Percentiles rank a stretch among this genome's conserved stretches.
Evolutionary conservation across 2,888 invertebrate genomes (phyloP).

Genomic region (Rapana venosa): DNA sequence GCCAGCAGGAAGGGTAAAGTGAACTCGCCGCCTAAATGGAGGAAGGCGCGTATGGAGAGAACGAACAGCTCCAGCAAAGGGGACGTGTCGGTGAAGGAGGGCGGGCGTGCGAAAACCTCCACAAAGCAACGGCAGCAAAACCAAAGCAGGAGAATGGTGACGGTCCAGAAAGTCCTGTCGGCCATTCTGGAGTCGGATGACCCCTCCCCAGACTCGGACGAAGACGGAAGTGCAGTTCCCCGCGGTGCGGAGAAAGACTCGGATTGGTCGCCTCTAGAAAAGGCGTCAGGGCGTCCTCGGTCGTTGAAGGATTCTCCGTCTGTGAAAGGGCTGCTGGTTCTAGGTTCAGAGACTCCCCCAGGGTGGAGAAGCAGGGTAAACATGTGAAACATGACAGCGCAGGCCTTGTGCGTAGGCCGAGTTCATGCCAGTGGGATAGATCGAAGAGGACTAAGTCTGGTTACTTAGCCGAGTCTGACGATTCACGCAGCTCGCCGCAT

Average conservation of each 20-base stretch:
- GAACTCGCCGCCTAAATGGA: slow-evolving; percentile 9
- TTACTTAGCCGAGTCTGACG: not conserved
- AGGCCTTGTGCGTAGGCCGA: not conserved
- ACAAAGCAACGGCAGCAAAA: not conserved
- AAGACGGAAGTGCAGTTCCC: not conserved
- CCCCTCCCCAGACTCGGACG: not conserved
- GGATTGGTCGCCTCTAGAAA: not conserved
- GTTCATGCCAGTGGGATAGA: not conserved
- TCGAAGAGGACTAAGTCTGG: not conserved
- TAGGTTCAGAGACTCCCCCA: not conserved
- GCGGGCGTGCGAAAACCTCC: not conserved
- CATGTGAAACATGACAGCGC: not conserved
- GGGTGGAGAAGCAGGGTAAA: not conserved
- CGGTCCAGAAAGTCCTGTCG: not conserved
- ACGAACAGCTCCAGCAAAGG: not conserved
- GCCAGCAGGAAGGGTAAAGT: not conserved
- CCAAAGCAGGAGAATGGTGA: not conserved
- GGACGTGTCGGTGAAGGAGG: not conserved
- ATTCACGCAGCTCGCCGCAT: not conserved
- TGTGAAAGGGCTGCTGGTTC: not conserved
- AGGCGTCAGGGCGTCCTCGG: not conserved
- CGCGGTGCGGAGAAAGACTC: not conserved
- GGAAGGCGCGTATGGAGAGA: not conserved
- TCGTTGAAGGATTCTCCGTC: not conserved
- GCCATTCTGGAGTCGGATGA: slow-evolving; percentile 13